Evolutionary conservation across 2,797 vertebrate species (phyloP).

Genomic region (Petrocephalus schoutedeni): DNA sequence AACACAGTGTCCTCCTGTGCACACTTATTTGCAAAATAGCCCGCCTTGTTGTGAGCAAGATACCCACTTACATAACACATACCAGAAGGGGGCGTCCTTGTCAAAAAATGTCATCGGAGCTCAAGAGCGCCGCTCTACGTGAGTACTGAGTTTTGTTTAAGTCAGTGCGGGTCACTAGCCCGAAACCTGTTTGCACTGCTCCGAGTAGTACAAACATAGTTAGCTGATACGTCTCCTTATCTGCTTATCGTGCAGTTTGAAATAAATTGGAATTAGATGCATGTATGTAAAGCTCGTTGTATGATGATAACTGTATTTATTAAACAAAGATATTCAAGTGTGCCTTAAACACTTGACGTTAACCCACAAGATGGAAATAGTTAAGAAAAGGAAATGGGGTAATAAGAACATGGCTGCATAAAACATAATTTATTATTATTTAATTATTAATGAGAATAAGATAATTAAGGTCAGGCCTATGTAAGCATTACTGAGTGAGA

Average conservation of each 20-base stretch:
- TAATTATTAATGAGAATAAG: no score
- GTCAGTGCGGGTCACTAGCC: not conserved
- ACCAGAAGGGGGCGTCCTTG: not conserved
- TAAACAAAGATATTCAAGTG: not conserved
- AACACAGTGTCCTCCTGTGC: not conserved
- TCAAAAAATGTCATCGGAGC: not conserved
- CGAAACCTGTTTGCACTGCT: not conserved
- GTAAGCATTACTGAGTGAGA: no score
- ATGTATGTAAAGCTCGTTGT: not conserved
- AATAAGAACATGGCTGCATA: no score
- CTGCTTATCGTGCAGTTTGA: not conserved
- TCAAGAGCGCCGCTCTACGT: not conserved
- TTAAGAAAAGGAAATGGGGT: not conserved
- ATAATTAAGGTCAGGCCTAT: no score
- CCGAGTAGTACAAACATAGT: not conserved
- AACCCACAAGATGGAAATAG: not conserved
- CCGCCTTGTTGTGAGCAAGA: not conserved
- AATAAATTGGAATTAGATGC: not conserved
- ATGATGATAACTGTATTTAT: not conserved
- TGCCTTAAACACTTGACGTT: not conserved
- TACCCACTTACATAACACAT: not conserved
- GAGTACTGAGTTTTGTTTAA: not conserved
- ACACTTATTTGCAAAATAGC: not conserved
- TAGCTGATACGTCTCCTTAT: constrained; percentile 2
- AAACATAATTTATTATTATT: no score